Base-by-base conservation (phyloP, 2,113 vertebrate species). In the Stictonetta naevosa region DNA sequence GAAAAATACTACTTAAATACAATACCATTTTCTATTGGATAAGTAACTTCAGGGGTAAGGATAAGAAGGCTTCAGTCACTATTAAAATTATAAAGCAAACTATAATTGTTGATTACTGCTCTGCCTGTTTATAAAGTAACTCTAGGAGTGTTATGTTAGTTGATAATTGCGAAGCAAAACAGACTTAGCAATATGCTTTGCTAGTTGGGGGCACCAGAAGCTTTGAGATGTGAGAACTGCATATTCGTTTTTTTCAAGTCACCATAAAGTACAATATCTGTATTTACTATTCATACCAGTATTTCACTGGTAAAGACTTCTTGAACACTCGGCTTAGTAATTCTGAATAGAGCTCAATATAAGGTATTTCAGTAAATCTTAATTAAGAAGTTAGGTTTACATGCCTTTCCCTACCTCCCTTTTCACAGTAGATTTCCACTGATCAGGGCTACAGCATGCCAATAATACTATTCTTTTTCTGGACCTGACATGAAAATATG, bases 211-310 rank as follows among this genome's bases (percentile, higher is more conserved):
- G 62, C 66, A 92, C 89, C 55, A 78, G 80, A 96, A 94, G 83
- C 73, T 93, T 92, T 42, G 46, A 56, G 90, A 89, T 53, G 68
- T 76, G 62, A 96, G 92, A 95, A 93, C 93, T 86, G 77, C 31
- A 48, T 93, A 76, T 93, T 96, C 78, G 86, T 93, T 88, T 87
- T 38, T 96, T 66, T 38, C n/a, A 80, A 89, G 88, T 92, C 92
- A 33, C 83, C 79, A 56, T 94, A 40, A 93, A 97, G 62, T 86
- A 96, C 89, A 97, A 50, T 92, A 89, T 91, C 55, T 94, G 83
- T 95, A 97, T 97, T 97, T 97, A 94, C 87, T 97, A 96, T 97
- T 96, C 93, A 96, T 97, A 58, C 84, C 55, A 81, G 53, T 86
- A 52, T 91, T 97, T 96, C 76, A 83, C 22, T 64, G 56, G 67